These are phyloP conservation scores for Octonoba sinensis DNA, from an alignment of 2,888 invertebrate species.

Conservation along the genomic window DNA sequence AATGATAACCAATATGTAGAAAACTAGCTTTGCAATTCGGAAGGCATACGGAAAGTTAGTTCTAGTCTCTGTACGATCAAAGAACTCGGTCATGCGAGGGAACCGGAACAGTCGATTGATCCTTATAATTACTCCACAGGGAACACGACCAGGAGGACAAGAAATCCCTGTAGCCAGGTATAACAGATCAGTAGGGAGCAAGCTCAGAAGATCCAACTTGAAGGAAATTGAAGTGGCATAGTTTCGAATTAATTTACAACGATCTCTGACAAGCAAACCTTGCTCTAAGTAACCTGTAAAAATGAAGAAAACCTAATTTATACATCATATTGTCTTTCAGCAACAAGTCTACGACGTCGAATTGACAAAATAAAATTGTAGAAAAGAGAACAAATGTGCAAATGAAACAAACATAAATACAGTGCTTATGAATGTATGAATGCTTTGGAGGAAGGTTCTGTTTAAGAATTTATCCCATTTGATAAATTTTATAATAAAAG, in stretches of 20 bases:
- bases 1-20: constrained; percentile 89
- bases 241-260: constrained; percentile 80
- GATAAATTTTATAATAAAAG: too few relatives aligned
- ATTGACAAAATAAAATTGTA: too few relatives aligned
- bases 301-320: not conserved
- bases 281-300: constrained; percentile 89
- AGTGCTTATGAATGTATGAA: too few relatives aligned
- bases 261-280: constrained; percentile 88
- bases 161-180: constrained; percentile 74
- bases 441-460: too few relatives aligned
- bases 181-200: constrained; percentile 86
- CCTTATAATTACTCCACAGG: constrained; percentile 87
- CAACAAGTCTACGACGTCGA: too few relatives aligned
- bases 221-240: constrained; percentile 80
- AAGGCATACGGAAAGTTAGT: constrained; percentile 94
- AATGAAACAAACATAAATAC: too few relatives aligned
- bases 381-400: too few relatives aligned
- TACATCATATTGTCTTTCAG: not conserved
- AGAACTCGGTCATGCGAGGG: constrained; percentile 90
- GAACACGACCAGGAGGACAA: constrained; percentile 71
- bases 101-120: constrained; percentile 83
- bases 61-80: constrained; percentile 93
- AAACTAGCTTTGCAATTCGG: constrained; percentile 76
- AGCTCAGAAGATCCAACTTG: constrained; percentile 79
- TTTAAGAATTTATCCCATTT: too few relatives aligned